phyloP scores from a whole-genome alignment of 2,797 vertebrate species.

The Dendrocincla fuliginosa region DNA sequence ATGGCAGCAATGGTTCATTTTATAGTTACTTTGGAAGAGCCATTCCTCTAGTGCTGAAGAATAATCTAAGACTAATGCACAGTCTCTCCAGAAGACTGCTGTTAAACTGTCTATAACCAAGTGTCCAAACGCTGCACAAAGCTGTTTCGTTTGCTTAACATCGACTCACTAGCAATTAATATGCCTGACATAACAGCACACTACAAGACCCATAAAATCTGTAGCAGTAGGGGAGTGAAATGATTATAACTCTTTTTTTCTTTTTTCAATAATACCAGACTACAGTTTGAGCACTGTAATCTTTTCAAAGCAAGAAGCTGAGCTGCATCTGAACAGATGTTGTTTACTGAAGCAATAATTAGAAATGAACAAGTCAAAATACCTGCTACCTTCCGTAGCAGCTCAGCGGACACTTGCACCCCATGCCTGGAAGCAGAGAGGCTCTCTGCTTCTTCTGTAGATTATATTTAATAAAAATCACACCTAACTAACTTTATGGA shows the following conservation, averaged over 20 bases:
- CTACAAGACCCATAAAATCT: slow-evolving; percentile 53
- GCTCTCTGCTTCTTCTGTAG: not conserved
- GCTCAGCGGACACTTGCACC: not conserved
- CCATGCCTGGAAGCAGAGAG: not conserved
- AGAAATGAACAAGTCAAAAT: slow-evolving; percentile 47
- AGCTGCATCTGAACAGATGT: slow-evolving; percentile 64
- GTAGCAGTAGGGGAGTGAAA: slow-evolving; percentile 63
- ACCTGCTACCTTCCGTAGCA: not conserved
- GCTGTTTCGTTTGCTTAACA: slow-evolving; percentile 62
- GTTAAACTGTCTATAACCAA: slow-evolving; percentile 69
- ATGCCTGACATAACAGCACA: slow-evolving; percentile 35
- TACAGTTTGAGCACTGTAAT: slow-evolving; percentile 58
- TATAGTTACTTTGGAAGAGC: slow-evolving; percentile 53
- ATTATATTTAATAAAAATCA: not conserved
- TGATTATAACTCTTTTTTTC: slow-evolving; percentile 52
- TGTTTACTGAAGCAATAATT: slow-evolving; percentile 70
- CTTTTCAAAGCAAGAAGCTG: slow-evolving; percentile 66
- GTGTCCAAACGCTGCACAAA: slow-evolving; percentile 54
- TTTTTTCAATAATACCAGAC: slow-evolving; percentile 53
- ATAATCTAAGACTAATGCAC: slow-evolving; percentile 52
- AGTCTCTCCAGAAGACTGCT: slow-evolving; percentile 54
- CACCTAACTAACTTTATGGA: not conserved
- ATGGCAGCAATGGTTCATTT: slow-evolving; percentile 39
- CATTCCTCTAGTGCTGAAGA: slow-evolving; percentile 33
- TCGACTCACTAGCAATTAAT: slow-evolving; percentile 53